Evolutionary conservation across 2,113 vertebrate species (phyloP).

Genomic region (Colaptes auratus): DNA sequence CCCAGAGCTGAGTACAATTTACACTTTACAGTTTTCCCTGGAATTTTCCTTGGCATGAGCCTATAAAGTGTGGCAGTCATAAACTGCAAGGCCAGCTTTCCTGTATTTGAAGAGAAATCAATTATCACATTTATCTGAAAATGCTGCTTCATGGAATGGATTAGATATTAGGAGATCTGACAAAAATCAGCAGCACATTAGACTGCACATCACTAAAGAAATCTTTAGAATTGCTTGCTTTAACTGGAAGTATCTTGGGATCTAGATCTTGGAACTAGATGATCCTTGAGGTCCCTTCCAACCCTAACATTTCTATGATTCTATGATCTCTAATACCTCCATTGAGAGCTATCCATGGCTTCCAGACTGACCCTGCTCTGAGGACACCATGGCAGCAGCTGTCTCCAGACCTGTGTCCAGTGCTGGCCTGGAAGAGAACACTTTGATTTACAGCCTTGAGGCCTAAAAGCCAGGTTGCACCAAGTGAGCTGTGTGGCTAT

Average conservation of each 20-base stretch:
- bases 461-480: neutral
- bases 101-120: neutral
- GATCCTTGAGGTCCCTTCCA: too few relatives aligned
- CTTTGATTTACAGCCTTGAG: neutral
- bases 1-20: too few relatives aligned
- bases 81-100: neutral
- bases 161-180: neutral
- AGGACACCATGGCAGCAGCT: neutral
- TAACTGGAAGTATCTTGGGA: neutral
- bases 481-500: rapidly evolving
- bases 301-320: too few relatives aligned
- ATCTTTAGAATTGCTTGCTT: neutral
- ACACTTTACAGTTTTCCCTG: too few relatives aligned
- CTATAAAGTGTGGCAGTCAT: too few relatives aligned
- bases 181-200: neutral
- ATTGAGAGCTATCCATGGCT: neutral
- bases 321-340: neutral
- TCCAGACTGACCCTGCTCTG: neutral
- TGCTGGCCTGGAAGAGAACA: neutral
- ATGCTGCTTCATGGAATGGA: neutral
- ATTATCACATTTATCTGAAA: neutral
- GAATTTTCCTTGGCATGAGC: too few relatives aligned
- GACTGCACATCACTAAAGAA: neutral
- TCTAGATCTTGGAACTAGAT: too few relatives aligned
- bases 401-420: neutral